Evolutionary conservation across 2,113 vertebrate genomes (phyloP), one percentile per base, ranked within the genome.

Genomic region (Anolis sagrei): DNA sequence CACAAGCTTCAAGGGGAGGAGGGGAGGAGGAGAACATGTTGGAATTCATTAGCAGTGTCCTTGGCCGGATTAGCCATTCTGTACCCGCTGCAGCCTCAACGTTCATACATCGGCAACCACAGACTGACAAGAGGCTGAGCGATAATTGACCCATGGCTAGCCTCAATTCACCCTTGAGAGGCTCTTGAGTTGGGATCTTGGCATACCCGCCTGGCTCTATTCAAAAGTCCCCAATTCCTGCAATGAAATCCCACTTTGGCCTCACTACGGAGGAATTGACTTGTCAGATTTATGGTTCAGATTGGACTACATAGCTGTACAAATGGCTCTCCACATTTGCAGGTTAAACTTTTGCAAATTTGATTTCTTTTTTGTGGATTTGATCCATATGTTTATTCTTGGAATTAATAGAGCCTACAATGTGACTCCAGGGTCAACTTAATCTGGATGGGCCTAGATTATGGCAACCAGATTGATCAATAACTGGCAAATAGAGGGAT

Each of bases 41-140:
- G 83, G 85, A 92, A 92, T 87, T 92, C 84, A 88, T 90, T 61
- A 91, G 29, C 0, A 4, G 78, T 9, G 81, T 69, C 62, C 82
- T 89, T 84, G 7, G 39, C 66, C 85, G 21, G 54, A 87, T 3
- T 61, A 89, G 85, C 81, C 79, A 1, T 34, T 83, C n/a, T 32
- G 11, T 21, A 81, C 86, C 86, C 11, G 27, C 25, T 29, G 73
- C n/a, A 54, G 87, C 69, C 88, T 64, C 11, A 10, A 21, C 75
- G 54, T 39, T 13, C 39, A 18, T 44, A 44, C 39, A 44, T 70
- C 36, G 29, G 2, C 32, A 54, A n/a, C 2, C 62, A 79, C 85
- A 4, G 27, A 32, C 51, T 86, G 73, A 34, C 80, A 86, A 39
- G 83, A 27, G 87, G 81, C n/a, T 25, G 1, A 81, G 32, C 0